phyloP scores from a whole-genome alignment of 2,113 vertebrate species.

The Dermatemys mawii region DNA sequence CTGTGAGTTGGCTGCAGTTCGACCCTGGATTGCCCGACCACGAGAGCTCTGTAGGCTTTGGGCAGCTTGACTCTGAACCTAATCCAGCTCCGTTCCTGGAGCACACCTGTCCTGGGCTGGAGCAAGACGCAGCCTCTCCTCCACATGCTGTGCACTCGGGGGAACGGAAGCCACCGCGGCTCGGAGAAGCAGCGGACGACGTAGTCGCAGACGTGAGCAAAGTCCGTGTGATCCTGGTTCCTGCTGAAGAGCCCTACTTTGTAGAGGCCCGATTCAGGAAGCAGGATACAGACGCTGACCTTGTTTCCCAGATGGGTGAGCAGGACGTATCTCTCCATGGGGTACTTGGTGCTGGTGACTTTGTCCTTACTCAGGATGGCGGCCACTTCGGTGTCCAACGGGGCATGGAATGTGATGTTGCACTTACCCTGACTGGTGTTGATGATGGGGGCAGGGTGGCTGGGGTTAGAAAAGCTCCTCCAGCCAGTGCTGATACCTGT shows the following conservation, averaged over 20 bases:
- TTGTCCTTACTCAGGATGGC: conserved; percentile 48
- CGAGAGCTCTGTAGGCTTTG: conserved; percentile 68
- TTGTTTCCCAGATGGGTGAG: conserved; percentile 81
- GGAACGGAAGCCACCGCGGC: conserved; percentile 76
- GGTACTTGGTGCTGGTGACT: not conserved
- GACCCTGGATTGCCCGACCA: conserved; percentile 69
- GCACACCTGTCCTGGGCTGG: conserved; percentile 80
- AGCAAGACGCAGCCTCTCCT: conserved; percentile 81
- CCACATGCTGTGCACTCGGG: conserved; percentile 77
- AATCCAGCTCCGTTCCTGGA: conserved; percentile 77
- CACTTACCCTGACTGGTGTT: conserved; percentile 80
- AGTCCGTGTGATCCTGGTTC: conserved; percentile 63
- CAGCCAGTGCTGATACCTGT: conserved; percentile 75
- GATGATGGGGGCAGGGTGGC: conserved; percentile 76
- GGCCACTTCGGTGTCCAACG: conserved; percentile 29
- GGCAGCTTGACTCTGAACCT: conserved; percentile 83
- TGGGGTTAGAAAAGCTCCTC: conserved; percentile 77
- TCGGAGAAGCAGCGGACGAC: conserved; percentile 71
- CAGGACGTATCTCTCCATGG: conserved; percentile 76
- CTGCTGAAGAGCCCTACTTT: conserved; percentile 79
- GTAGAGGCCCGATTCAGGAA: conserved; percentile 72
- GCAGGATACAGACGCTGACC: conserved; percentile 75
- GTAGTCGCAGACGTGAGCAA: conserved; percentile 81
- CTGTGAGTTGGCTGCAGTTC: conserved; percentile 77
- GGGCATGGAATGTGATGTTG: conserved; percentile 80